phyloP scores from a whole-genome alignment of 2,888 invertebrate genomes.

The Acleris cristana region DNA sequence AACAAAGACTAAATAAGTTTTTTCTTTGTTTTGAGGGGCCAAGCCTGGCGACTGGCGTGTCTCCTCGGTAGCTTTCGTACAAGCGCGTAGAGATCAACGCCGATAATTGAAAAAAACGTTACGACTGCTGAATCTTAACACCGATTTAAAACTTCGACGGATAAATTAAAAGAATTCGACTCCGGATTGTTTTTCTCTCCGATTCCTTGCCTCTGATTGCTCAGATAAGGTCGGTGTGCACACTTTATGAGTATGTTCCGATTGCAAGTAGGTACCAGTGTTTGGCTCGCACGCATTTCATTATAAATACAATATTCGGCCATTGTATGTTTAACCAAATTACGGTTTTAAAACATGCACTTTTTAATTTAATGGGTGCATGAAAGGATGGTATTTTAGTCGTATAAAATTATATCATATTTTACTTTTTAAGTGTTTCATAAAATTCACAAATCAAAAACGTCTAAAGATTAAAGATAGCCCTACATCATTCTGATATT shows the following conservation, averaged over 20 bases:
- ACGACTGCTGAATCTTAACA: slow-evolving; percentile 78
- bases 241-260: slow-evolving; percentile 66
- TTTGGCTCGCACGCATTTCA: slow-evolving; percentile 58
- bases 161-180: slow-evolving; percentile 79
- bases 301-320: slow-evolving; percentile 54
- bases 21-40: slow-evolving; percentile 45
- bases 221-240: slow-evolving; percentile 73
- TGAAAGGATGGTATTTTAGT: too few species aligned
- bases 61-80: slow-evolving; percentile 70
- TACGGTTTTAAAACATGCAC: too few species aligned
- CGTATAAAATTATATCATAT: too few species aligned
- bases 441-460: too few species aligned
- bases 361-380: too few species aligned
- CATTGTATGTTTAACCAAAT: not conserved
- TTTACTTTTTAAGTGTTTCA: too few species aligned
- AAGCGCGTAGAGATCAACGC: slow-evolving; percentile 71
- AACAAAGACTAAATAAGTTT: slow-evolving; percentile 48
- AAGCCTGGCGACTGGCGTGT: slow-evolving; percentile 53
- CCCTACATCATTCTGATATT: too few species aligned
- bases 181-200: slow-evolving; percentile 71
- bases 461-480: too few species aligned
- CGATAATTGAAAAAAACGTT: slow-evolving; percentile 78
- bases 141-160: slow-evolving; percentile 78
- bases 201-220: slow-evolving; percentile 65
- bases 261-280: slow-evolving; percentile 64